A percentile compares a stretch with the other conserved stretches of the same genome.
Evolutionary conservation across 1,140 invertebrate species (phyloP).

Genomic region (Drosophila jambulina): DNA sequence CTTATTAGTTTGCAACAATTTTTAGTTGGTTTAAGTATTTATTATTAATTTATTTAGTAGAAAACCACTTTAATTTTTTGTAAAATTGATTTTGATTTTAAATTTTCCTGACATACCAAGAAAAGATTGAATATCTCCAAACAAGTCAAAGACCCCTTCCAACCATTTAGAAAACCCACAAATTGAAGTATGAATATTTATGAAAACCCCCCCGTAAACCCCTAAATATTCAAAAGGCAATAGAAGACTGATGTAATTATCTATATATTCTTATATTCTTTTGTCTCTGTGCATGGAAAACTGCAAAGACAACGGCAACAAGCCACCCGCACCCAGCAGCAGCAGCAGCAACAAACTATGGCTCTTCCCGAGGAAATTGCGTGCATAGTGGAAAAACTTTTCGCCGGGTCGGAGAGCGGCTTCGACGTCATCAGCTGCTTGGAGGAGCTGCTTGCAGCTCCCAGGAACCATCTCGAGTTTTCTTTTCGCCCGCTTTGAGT

Average conservation of each 20-base stretch:
- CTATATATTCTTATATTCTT: slow-evolving; percentile 1
- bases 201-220: neutral
- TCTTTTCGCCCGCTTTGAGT: slow-evolving; percentile 54
- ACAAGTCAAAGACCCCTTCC: neutral
- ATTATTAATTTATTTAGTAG: neutral
- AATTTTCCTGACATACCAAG: neutral
- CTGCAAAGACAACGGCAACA: slow-evolving; percentile 6
- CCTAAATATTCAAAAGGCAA: slow-evolving; percentile 10
- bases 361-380: slow-evolving; percentile 63
- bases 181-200: slow-evolving; percentile 11
- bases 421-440: slow-evolving; percentile 70
- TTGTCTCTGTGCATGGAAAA: slow-evolving; percentile 22
- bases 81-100: neutral
- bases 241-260: slow-evolving; percentile 21
- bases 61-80: neutral
- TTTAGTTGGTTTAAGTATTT: neutral
- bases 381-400: slow-evolving; percentile 59
- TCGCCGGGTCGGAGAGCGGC: slow-evolving; percentile 48
- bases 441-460: slow-evolving; percentile 1
- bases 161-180: neutral
- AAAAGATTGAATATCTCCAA: neutral
- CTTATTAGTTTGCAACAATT: neutral
- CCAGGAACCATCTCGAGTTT: slow-evolving; percentile 36
- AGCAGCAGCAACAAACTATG: slow-evolving; percentile 52
- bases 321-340: slow-evolving; percentile 10